Percentiles rank a stretch among this genome's conserved stretches.
phyloP scores from a whole-genome alignment of 2,113 vertebrate genomes.

The Corythornis vintsioides region DNA sequence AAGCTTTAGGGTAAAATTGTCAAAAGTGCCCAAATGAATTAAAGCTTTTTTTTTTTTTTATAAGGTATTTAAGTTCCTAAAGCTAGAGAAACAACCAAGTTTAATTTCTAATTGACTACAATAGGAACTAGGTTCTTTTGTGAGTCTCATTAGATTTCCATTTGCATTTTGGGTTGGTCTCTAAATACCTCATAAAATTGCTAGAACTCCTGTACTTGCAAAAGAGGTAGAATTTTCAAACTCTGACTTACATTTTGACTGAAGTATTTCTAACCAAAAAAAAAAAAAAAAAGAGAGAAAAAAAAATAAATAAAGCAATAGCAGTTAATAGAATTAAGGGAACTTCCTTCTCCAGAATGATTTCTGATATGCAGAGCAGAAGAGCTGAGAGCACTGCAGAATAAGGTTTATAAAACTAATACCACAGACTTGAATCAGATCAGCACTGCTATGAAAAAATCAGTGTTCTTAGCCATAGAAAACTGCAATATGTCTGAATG shows the following conservation, averaged over 20 bases:
- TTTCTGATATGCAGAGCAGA: not conserved
- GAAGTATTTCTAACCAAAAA: not conserved
- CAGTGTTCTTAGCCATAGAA: not conserved
- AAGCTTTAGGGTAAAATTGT: not conserved
- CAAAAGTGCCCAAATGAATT: not conserved
- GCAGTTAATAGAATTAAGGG: not conserved
- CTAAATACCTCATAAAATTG: not conserved
- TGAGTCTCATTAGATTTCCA: not conserved
- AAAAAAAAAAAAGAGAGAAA: not conserved
- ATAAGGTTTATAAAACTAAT: not conserved
- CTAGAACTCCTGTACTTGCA: not conserved
- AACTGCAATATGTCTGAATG: not conserved
- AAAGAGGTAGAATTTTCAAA: not conserved
- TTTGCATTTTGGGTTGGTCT: not conserved
- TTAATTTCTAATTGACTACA: not conserved
- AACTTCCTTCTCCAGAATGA: not conserved
- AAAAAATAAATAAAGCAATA: not conserved
- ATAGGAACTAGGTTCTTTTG: not conserved
- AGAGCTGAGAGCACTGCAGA: not conserved
- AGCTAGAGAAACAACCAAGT: not conserved
- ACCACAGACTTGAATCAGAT: not conserved
- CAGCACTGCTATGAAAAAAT: not conserved
- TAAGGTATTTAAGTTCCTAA: not conserved
- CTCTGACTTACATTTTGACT: not conserved
- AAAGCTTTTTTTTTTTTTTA: not conserved